A percentile compares a stretch with the other conserved stretches of the same genome.
phyloP scores from a whole-genome alignment of 2,113 vertebrate species.

The Circaetus gallicus region DNA sequence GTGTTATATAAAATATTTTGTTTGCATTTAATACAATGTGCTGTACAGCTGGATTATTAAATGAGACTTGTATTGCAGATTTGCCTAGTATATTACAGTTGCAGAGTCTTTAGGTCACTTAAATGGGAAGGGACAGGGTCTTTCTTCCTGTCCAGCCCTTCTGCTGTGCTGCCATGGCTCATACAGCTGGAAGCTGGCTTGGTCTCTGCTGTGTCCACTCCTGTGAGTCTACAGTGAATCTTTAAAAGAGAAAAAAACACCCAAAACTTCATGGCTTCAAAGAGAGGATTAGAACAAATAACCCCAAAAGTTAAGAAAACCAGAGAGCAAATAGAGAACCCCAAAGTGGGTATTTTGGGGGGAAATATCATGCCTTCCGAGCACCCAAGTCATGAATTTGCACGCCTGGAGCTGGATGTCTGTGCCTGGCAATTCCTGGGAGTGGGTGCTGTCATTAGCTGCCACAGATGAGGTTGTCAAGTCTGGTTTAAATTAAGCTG shows the following conservation, averaged over 20 bases:
- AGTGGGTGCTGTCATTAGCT: background rate
- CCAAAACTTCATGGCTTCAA: background rate
- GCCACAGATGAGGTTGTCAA: background rate
- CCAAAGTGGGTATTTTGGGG: background rate
- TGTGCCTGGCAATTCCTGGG: accelerated
- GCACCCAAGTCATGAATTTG: background rate
- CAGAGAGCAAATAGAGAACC: background rate
- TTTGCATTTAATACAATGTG: background rate
- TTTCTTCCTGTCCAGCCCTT: background rate
- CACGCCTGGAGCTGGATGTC: background rate
- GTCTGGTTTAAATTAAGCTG: background rate
- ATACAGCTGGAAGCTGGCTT: background rate
- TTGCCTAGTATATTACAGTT: background rate
- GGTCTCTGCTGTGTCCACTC: background rate
- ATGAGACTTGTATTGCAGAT: background rate
- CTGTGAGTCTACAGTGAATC: background rate
- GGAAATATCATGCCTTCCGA: background rate
- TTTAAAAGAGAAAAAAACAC: background rate
- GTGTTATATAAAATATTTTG: background rate
- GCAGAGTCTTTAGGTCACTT: background rate
- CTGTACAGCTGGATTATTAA: background rate
- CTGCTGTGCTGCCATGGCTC: background rate
- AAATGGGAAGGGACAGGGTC: background rate
- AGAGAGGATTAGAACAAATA: background rate
- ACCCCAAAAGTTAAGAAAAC: background rate